Percentiles rank a stretch among this genome's conserved stretches.
Conservation (phyloP, 2,797 vertebrate genomes). For the Ceryle rudis region DNA sequence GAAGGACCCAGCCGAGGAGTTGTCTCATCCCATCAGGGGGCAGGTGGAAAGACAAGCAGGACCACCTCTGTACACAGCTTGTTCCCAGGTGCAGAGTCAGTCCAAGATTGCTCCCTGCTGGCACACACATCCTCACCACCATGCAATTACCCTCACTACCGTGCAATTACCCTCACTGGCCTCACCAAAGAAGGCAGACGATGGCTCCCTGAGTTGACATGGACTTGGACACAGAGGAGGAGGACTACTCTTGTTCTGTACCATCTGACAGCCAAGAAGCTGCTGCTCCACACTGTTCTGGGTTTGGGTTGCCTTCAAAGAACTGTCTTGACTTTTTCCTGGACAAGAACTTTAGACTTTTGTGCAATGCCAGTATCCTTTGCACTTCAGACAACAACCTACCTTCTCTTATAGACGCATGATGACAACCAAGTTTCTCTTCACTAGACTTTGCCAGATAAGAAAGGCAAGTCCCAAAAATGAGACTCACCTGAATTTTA, state of each 20-base stretch:
- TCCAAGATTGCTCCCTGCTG: neutral
- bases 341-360: neutral
- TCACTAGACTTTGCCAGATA: neutral
- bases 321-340: neutral
- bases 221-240: neutral
- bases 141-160: fast-evolving
- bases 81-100: neutral
- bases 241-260: neutral
- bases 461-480: neutral
- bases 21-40: neutral
- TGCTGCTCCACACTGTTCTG: neutral
- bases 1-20: neutral
- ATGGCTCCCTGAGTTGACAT: neutral
- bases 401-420: neutral
- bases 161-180: fast-evolving
- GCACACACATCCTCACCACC: fast-evolving
- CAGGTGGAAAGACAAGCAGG: neutral
- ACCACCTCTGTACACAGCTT: neutral
- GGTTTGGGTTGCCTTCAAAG: neutral
- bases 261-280: neutral
- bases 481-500: neutral
- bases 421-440: neutral
- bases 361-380: neutral
- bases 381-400: neutral
- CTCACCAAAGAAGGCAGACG: fast-evolving